Evolutionary conservation across 2,888 invertebrate species (phyloP), one percentile per base, ranked within the genome.

Genomic region (Scaptomyza parva): DNA sequence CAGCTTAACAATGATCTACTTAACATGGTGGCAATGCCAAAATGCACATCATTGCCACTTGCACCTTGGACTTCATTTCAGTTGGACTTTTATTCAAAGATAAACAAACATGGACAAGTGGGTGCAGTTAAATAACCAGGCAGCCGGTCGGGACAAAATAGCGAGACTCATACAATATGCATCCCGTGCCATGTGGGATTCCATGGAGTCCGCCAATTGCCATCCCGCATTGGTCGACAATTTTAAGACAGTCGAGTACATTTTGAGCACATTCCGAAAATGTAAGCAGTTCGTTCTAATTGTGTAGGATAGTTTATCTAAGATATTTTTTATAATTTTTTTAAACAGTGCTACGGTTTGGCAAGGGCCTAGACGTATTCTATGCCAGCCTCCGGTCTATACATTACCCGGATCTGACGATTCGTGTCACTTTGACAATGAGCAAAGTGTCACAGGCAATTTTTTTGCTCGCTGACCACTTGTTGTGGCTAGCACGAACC

Each of bases 251-350:
- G 92, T 97, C 48, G 97, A 97, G 91, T 95, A 94, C 78, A 95
- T 96, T 62, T 93, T 97, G 59, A 96, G 97, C 88, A 95, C 97
- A 60, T 97, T 97, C 85, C 93, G 97, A 89, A 97, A 97, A 94
- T 93, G 97, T 97, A 94, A 92, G 92, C 91, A 52, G 14, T 2
- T 11, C 8, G n/a, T 26, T 2, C 11, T 2, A 5, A 40, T 35
- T 28, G 11, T 11, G 12, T 24, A 24, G 9, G 18, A 28, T 30
- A 40, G 35, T 37, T 9, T 7, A 3, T 4, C 17, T 2, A 8
- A 7, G 9, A n/a, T 8, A 7, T 17, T 33, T 9, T 11, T n/a
- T 24, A 14, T 7, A n/a, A 2, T 40, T n/a, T 20, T 14, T 33
- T 9, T 26, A 26, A 52, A 9, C 12, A 98, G 98, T 98, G 82